Conservation (phyloP, 2,888 invertebrate species). For the Rugalucina vietnamica region DNA sequence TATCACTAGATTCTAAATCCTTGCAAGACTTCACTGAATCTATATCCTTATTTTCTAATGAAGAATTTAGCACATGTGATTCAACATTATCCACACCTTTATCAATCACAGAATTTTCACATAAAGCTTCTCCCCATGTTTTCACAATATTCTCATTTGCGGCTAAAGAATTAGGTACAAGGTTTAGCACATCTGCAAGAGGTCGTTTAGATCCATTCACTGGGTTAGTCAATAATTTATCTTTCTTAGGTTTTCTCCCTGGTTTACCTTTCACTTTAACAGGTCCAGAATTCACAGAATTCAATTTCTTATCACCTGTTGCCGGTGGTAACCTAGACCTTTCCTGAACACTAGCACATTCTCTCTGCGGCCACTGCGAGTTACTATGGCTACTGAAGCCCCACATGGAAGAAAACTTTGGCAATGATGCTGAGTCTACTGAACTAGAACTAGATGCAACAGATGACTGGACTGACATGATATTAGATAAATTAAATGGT, state of each 20-base stretch:
- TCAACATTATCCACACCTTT: background rate
- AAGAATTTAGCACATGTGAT: background rate
- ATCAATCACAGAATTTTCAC: background rate
- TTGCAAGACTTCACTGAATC: background rate
- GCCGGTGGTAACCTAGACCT: background rate
- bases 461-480: background rate
- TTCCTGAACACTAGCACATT: slow-evolving; percentile 1
- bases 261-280: background rate
- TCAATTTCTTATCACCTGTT: background rate
- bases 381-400: background rate
- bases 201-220: background rate
- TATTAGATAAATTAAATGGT: background rate
- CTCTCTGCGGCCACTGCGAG: background rate
- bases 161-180: background rate
- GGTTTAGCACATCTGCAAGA: background rate
- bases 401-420: background rate
- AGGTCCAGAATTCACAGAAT: background rate
- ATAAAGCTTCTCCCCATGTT: background rate
- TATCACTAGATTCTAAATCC: background rate
- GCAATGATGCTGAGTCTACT: background rate
- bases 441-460: background rate
- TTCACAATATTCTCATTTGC: background rate
- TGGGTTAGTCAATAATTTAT: background rate
- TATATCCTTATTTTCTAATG: background rate
- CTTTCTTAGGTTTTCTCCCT: background rate